Evolutionary conservation across 1,140 invertebrate genomes (phyloP).

Genomic region (Ips nitidus): DNA sequence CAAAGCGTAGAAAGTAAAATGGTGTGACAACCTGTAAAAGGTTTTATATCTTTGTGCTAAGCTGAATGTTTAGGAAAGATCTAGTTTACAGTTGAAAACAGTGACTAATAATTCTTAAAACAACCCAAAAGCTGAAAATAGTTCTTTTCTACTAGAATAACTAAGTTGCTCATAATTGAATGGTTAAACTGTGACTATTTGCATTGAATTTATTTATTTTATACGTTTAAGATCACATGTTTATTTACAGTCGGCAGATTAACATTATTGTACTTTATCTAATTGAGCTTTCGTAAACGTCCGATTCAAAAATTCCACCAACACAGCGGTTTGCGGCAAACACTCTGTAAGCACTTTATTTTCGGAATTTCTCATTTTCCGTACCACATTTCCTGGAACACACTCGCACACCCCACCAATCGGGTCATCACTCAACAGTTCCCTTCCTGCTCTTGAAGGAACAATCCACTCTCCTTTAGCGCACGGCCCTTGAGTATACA

Average conservation of each 20-base stretch:
- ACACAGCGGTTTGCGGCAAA: conserved; percentile 55
- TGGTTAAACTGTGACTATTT: neutral
- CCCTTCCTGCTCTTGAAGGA: conserved; percentile 51
- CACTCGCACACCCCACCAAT: conserved; percentile 67
- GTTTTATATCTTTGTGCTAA: too few species aligned
- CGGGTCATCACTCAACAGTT: conserved; percentile 39
- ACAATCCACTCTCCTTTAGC: conserved; percentile 71
- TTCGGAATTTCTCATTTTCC: conserved; percentile 36
- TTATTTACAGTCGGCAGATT: conserved; percentile 7
- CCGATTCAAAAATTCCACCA: conserved; percentile 60
- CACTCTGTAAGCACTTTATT: conserved; percentile 46
- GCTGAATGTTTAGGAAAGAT: too few species aligned
- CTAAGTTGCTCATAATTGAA: too few species aligned
- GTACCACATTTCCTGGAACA: conserved; percentile 65
- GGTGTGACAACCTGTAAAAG: too few species aligned
- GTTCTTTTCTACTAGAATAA: too few species aligned
- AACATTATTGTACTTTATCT: neutral
- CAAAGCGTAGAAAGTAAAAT: too few species aligned
- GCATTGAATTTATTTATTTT: neutral
- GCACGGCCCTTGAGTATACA: conserved; percentile 75
- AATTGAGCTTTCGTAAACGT: conserved; percentile 41
- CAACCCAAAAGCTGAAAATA: too few species aligned
- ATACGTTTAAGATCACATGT: conserved; percentile 7
- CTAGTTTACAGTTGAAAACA: too few species aligned
- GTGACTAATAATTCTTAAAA: too few species aligned